phyloP scores from a whole-genome alignment of 1,140 invertebrate species.

The Dufourea novaeangliae region DNA sequence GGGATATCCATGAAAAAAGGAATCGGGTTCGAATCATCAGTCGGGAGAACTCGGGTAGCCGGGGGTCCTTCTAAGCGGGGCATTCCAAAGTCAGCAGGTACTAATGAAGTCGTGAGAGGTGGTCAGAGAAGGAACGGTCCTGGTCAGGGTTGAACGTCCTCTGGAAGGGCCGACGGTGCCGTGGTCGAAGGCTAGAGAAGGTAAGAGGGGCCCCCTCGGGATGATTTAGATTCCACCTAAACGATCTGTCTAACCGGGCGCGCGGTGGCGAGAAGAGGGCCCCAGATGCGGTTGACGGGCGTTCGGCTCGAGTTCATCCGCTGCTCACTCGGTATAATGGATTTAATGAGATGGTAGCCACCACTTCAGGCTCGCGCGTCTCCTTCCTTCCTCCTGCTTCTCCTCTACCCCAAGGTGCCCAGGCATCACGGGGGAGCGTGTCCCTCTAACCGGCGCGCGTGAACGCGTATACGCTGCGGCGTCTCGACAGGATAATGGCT shows the following conservation, averaged over 20 bases:
- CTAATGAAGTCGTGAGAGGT: slow-evolving; percentile 71
- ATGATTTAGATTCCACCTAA: slow-evolving; percentile 74
- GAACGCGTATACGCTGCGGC: not conserved
- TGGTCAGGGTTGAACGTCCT: slow-evolving; percentile 51
- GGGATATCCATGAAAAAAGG: slow-evolving; percentile 24
- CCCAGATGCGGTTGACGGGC: slow-evolving; percentile 49
- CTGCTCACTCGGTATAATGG: slow-evolving; percentile 68
- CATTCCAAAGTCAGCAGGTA: slow-evolving; percentile 69
- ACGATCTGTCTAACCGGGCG: slow-evolving; percentile 69
- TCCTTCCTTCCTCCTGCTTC: slow-evolving; percentile 10
- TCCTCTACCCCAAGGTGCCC: too few species aligned
- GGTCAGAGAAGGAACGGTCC: slow-evolving; percentile 46
- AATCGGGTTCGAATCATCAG: too few species aligned
- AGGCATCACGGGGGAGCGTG: slow-evolving; percentile 22
- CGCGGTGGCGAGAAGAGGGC: slow-evolving; percentile 15
- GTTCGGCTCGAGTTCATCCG: slow-evolving; percentile 65
- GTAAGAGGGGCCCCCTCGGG: slow-evolving; percentile 15
- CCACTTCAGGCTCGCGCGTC: slow-evolving; percentile 8
- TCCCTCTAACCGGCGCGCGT: not conserved
- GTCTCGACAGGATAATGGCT: slow-evolving; percentile 43
- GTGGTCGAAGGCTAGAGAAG: slow-evolving; percentile 1
- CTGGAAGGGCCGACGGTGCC: slow-evolving; percentile 1
- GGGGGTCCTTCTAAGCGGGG: slow-evolving; percentile 28
- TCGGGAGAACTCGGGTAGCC: too few species aligned
- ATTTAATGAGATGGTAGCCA: slow-evolving; percentile 70